Percentiles rank a stretch among this genome's conserved stretches.
These are phyloP conservation scores for Dicentrarchus labrax DNA, from an alignment of 2,113 vertebrate species.

Conservation along the genomic window DNA sequence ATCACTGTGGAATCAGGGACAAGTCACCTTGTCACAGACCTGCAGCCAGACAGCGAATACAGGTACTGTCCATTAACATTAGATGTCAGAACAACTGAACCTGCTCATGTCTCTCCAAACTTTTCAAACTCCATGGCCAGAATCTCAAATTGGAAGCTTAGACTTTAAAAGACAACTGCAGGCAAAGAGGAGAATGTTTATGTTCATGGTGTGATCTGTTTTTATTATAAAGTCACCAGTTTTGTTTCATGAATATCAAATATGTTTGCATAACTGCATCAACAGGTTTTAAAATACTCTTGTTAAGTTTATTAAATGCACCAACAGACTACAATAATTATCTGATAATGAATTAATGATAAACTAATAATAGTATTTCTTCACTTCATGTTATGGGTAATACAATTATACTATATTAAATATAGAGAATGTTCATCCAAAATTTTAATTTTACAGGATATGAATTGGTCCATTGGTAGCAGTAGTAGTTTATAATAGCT, in stretches of 20 bases:
- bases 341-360: neutral
- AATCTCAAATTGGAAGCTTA: neutral
- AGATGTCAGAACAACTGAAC: neutral
- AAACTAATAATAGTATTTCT: neutral
- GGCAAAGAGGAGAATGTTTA: neutral
- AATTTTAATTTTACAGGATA: neutral
- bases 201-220: neutral
- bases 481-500: neutral
- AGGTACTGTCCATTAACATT: conserved; percentile 82
- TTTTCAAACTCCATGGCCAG: neutral
- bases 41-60: conserved; percentile 96
- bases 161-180: neutral
- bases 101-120: too few relatives aligned
- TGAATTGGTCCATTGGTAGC: too few relatives aligned
- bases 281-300: too few relatives aligned
- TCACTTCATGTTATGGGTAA: too few relatives aligned
- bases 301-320: too few relatives aligned
- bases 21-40: conserved; percentile 84
- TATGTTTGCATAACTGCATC: too few relatives aligned
- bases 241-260: neutral
- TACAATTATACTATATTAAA: too few relatives aligned
- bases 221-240: neutral
- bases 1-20: conserved; percentile 87
- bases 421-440: neutral
- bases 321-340: neutral